A percentile compares a stretch with the other conserved stretches of the same genome.
Evolutionary conservation across 1,140 invertebrate genomes (phyloP).

Genomic region (Aphidius ervi): DNA sequence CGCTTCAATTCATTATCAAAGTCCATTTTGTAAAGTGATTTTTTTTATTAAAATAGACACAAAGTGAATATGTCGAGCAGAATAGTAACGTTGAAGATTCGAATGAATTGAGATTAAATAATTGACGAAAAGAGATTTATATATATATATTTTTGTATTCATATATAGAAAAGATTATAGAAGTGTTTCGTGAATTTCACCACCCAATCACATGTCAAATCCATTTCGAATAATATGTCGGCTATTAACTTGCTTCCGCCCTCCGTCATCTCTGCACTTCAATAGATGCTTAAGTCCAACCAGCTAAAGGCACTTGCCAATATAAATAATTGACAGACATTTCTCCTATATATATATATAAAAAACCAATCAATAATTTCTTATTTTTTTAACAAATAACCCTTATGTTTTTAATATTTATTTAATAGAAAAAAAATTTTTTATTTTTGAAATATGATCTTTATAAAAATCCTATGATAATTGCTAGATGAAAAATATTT

Average conservation of each 20-base stretch:
- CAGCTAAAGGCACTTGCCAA: too few species aligned
- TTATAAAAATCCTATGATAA: too few species aligned
- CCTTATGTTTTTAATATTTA: too few species aligned
- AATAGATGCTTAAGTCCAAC: too few species aligned
- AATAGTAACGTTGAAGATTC: conserved; percentile 3
- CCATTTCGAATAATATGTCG: conserved; percentile 38
- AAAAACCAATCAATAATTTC: too few species aligned
- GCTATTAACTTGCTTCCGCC: conserved; percentile 37
- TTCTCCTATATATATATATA: too few species aligned
- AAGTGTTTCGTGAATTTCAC: conserved; percentile 27
- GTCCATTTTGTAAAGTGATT: neutral
- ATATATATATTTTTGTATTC: conserved; percentile 16
- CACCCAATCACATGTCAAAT: conserved; percentile 18
- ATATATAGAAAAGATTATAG: conserved; percentile 31
- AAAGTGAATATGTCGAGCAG: too few species aligned
- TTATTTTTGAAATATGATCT: too few species aligned
- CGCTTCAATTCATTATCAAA: conserved; percentile 11
- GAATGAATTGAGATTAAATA: conserved; percentile 23
- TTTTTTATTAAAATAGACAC: conserved; percentile 3
- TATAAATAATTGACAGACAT: too few species aligned
- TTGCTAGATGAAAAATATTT: too few species aligned
- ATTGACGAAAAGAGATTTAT: neutral
- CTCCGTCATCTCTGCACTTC: conserved; percentile 13
- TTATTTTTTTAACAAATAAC: too few species aligned
- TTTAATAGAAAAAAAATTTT: too few species aligned